Percentiles rank a stretch among this genome's conserved stretches.
phyloP scores from a whole-genome alignment of 2,113 vertebrate species.

The Tragelaphus buxtoni region DNA sequence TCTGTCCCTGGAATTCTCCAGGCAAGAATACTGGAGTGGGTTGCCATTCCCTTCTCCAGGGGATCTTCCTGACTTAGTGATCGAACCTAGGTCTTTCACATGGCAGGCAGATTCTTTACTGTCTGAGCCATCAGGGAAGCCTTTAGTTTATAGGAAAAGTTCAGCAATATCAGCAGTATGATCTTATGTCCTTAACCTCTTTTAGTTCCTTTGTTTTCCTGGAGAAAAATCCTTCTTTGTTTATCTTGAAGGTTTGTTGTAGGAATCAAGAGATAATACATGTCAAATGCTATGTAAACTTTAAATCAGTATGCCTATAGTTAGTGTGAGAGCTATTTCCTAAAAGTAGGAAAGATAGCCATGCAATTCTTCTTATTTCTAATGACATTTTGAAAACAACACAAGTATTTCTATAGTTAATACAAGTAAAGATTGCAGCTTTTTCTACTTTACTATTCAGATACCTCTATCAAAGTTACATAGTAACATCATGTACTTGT shows the following conservation, averaged over 20 bases:
- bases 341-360: neutral
- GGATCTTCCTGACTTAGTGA: neutral
- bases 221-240: neutral
- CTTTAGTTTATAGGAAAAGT: neutral
- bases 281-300: neutral
- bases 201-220: neutral
- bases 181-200: neutral
- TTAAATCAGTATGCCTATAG: neutral
- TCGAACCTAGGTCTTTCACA: neutral
- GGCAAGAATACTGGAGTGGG: neutral
- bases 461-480: neutral
- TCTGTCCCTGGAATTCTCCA: neutral
- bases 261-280: neutral
- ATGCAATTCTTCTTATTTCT: neutral
- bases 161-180: neutral
- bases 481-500: neutral
- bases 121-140: neutral
- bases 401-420: neutral
- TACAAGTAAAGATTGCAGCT: neutral
- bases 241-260: neutral
- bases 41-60: neutral
- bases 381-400: constrained; percentile 27
- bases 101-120: neutral
- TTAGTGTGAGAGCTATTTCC: neutral
- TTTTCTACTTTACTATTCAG: neutral